These are phyloP conservation scores for Zygogramma bicolorata DNA, from an alignment of 2,888 invertebrate species.

Conservation along the genomic window DNA sequence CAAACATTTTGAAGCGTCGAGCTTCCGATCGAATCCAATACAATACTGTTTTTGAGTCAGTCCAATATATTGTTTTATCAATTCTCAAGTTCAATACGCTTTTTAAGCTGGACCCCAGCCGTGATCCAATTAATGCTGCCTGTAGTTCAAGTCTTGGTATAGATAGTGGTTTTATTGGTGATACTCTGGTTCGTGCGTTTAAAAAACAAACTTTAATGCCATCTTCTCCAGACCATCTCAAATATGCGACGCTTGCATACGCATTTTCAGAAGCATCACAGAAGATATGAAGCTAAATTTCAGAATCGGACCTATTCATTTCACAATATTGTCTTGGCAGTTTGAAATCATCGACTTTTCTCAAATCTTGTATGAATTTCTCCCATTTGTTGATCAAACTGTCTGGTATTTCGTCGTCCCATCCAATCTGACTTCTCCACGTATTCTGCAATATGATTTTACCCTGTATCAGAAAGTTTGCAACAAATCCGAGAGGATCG, in stretches of 20 bases:
- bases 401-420: no score
- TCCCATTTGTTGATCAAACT: no score
- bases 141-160: slow-evolving; percentile 1
- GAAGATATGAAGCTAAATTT: no score
- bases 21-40: no score
- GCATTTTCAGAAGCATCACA: slow-evolving; percentile 42
- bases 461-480: slow-evolving; percentile 35
- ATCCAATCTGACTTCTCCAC: no score
- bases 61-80: no score
- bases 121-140: background rate
- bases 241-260: slow-evolving; percentile 20
- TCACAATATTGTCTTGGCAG: slow-evolving; percentile 10
- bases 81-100: no score
- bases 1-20: no score
- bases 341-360: slow-evolving; percentile 48
- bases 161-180: background rate
- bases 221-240: background rate
- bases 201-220: slow-evolving; percentile 2
- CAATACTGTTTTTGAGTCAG: no score
- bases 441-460: slow-evolving; percentile 52
- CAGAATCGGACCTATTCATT: slow-evolving; percentile 26
- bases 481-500: background rate
- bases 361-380: slow-evolving; percentile 47
- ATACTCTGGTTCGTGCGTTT: slow-evolving; percentile 14
- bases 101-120: no score